Base-by-base conservation (phyloP, 2,797 vertebrate genomes). In the Liparis tanakae region DNA sequence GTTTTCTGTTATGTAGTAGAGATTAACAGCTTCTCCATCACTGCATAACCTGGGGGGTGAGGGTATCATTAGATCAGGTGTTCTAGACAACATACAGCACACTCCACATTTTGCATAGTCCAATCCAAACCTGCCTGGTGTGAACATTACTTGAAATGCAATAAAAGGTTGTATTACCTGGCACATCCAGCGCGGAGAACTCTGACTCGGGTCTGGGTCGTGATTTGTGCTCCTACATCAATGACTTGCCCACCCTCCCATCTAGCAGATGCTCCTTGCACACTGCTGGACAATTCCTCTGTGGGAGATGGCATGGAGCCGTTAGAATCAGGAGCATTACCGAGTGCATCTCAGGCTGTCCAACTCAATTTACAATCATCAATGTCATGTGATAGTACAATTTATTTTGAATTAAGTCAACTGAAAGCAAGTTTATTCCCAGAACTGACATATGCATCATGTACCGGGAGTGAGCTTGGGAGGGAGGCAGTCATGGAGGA, bases 401-500 rank as follows among this genome's bases (percentile, higher is more conserved):
- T 9, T 55, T 3, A 13, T 37, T 70, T 14, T 39, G 20, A 39
- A 55, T 3, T n/a, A 12, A 50, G 1, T 30, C 1, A 46, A 30
- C 6, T 53, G 5, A 51, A 64, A 53, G 12, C 2, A 34, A 59
- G 10, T 7, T 10, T 0, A 10, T 55, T 39, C 15, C 17, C 5
- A 17, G 54, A 6, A 22, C 30, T 1, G 18, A 36, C 5, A 25
- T 8, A 36, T 55, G 20, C 15, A 15, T 36, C 33, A 48, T 5
- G 34, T 86, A 96, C 94, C 95, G 54, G 93, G 84, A 0, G 95
- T 96, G 34, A 98, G 91, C 72, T 94, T 75, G 0, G 98, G 98
- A 7, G 98, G 98, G 4, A 99, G 94, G 72, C 96, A 98, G 88
- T 99, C 98, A 3, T 99, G 96, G 63, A 99, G 89, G 85, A 97